Evolutionary conservation across 1,140 invertebrate genomes (phyloP), one percentile per base, ranked within the genome.

Genomic region (Sycobia sp.): DNA sequence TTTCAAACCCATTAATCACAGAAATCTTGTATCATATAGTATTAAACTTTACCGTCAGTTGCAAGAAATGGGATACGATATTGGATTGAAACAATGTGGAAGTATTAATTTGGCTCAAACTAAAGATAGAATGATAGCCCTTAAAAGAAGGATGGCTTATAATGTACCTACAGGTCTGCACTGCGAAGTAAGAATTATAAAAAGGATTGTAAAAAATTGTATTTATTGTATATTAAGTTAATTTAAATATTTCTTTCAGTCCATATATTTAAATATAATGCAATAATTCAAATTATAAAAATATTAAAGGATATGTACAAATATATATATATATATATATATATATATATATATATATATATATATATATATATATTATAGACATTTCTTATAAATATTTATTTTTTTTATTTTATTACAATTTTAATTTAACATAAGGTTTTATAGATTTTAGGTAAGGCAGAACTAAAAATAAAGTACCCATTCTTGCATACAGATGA

Each of bases 31-130:
- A 51, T 76, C 79, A 65, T 87, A 89, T 66, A 88, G 87, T 69
- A 83, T 87, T 46, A 82, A 86, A 64, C 73, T 90, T 32, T 90
- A 90, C 67, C 78, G 83, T 70, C 74, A 85, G 46, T 73, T 90
- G 50, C 82, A 89, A 68, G 80, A 84, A 57, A 79, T 86, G 75
- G 88, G 87, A n/a, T 83, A 86, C 69, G 82, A 87, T 67, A 80
- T 88, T 61, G 84, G 84, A 73, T 83, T 88, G 67, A 86, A 86
- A 70, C 79, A 86, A 71, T 88, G 86, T 79, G 90, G 90, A 2
- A 90, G 89, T 71, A 71, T 92, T 43, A 86, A 88, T 76, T 76
- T 93, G 60, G 90, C 90, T 38, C 86, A 90, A 75, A 90, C 87
- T 4, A 85, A 86, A 76, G 89, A 92, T 67, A 78, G 90, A 73